Evolutionary conservation across 2,113 vertebrate genomes (phyloP).

Genomic region (Dasyornis broadbenti): DNA sequence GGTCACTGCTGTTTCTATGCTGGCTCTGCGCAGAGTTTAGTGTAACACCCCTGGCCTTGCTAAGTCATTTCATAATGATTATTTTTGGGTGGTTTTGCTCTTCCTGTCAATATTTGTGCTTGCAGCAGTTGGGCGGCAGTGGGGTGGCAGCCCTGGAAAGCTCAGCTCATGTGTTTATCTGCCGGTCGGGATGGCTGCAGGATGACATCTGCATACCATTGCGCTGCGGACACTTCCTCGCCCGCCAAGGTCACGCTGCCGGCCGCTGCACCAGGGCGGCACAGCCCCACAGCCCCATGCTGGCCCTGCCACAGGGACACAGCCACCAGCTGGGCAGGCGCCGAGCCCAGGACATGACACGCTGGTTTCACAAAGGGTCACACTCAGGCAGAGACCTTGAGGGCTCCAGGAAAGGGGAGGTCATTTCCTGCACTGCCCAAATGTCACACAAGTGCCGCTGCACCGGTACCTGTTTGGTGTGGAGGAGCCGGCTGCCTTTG

Average conservation of each 20-base stretch:
- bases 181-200: constrained; percentile 2
- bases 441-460: background rate
- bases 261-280: background rate
- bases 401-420: background rate
- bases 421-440: background rate
- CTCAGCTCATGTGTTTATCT: constrained; percentile 49
- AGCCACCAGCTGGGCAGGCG: constrained; percentile 3
- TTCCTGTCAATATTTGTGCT: constrained; percentile 58
- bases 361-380: background rate
- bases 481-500: background rate
- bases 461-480: fast-evolving
- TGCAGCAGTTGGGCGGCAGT: background rate
- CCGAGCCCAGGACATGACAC: background rate
- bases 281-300: background rate
- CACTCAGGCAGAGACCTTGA: background rate
- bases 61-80: background rate
- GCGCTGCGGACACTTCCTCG: background rate
- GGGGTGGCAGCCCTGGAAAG: constrained; percentile 33
- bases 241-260: background rate
- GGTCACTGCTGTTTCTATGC: background rate
- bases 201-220: constrained; percentile 56
- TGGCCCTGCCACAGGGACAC: background rate
- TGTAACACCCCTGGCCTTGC: background rate
- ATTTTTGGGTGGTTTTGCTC: background rate
- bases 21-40: background rate